Evolutionary conservation across 2,888 invertebrate genomes (phyloP), one percentile per base, ranked within the genome.

Genomic region (Plemyria rubiginata): DNA sequence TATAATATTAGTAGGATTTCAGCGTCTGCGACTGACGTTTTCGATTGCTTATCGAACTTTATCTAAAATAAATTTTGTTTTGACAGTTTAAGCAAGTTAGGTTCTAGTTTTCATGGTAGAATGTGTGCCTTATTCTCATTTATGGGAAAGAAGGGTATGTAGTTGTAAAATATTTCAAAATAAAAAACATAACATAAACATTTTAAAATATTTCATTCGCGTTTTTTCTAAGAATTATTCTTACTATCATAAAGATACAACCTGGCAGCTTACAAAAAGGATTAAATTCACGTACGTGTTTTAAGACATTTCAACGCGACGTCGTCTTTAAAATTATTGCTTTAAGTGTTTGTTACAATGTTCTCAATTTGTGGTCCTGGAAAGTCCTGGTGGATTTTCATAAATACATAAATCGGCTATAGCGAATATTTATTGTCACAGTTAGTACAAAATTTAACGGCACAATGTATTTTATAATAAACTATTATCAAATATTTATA

Each of bases 1-100:
- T n/a, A n/a, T n/a, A n/a, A n/a, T n/a, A n/a, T n/a, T n/a, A n/a
- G n/a, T n/a, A n/a, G n/a, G n/a, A n/a, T n/a, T n/a, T n/a, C n/a
- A n/a, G n/a, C n/a, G 38, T 16, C 51, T 51, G 22, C 15, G 12
- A 6, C 16, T 51, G 16, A 16, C 22, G 11, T 9, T 51, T 50
- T 50, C n/a, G 38, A 16, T 38, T 51, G 16, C 22, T 36, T 38
- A 51, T 51, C 51, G 12, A 45, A 16, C 4, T 50, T 36, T 50
- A 51, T 38, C 36, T 38, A 38, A 38, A 38, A 38, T 11, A 11
- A 11, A 38, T 38, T 38, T 38, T 11, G 11, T 11, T 32, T 32
- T 32, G 32, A 32, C 32, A 8, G 32, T 32, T 32, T 32, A 32
- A 11, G 4, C 11, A 38, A 38, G 8, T 38, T 9, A 11, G 11